Evolutionary conservation across 1,140 invertebrate species (phyloP).

Genomic region (Charaxes varanes): DNA sequence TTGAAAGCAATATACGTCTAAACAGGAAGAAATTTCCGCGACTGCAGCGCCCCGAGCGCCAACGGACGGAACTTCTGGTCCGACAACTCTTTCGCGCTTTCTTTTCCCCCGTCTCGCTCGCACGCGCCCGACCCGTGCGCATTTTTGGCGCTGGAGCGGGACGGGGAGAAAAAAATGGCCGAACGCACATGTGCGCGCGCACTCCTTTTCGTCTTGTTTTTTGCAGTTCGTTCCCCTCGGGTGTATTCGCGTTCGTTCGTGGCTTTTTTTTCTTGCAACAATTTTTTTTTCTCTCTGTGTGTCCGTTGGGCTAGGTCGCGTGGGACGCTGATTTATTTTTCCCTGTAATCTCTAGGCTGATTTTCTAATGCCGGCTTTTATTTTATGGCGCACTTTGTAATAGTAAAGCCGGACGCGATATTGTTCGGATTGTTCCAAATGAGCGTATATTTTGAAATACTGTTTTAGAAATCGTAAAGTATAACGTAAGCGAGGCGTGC

Average conservation of each 20-base stretch:
- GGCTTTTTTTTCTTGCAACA: slow-evolving; percentile 45
- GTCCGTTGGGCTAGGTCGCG: slow-evolving; percentile 55
- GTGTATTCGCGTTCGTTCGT: slow-evolving; percentile 52
- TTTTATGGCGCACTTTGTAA: slow-evolving; percentile 26
- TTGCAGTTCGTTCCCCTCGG: slow-evolving; percentile 64
- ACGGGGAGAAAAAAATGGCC: slow-evolving; percentile 55
- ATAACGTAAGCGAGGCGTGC: too few relatives aligned
- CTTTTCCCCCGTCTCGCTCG: slow-evolving; percentile 52
- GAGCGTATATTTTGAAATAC: too few relatives aligned
- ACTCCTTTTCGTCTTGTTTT: slow-evolving; percentile 65
- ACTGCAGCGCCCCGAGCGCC: slow-evolving; percentile 44
- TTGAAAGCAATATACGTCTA: too few relatives aligned
- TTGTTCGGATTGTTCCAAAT: too few relatives aligned
- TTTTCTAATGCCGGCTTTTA: slow-evolving; percentile 48
- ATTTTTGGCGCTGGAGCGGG: slow-evolving; percentile 55
- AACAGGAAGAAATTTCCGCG: slow-evolving; percentile 64
- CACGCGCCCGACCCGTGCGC: slow-evolving; percentile 18
- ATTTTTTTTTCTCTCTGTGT: slow-evolving; percentile 41
- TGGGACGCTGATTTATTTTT: slow-evolving; percentile 61
- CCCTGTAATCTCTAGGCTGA: slow-evolving; percentile 28
- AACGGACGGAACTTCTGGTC: slow-evolving; percentile 54
- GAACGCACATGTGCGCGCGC: slow-evolving; percentile 66
- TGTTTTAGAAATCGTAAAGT: too few relatives aligned
- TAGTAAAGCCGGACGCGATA: not conserved
- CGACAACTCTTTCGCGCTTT: slow-evolving; percentile 61